Percentiles rank a stretch among this genome's conserved stretches.
Evolutionary conservation across 2,888 invertebrate species (phyloP).

Genomic region (Gibbula magus): DNA sequence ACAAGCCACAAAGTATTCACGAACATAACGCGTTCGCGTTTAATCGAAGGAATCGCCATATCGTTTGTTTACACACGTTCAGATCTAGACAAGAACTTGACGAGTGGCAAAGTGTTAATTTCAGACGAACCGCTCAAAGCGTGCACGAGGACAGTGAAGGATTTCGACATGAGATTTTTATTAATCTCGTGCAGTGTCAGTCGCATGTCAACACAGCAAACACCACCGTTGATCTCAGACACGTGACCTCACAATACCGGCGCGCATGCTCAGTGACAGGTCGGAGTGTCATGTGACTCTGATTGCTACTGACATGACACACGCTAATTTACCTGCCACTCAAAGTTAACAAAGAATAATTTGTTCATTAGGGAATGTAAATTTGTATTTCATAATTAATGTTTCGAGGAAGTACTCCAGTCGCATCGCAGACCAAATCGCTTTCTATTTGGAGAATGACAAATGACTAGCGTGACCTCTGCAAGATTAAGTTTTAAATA

Average conservation of each 20-base stretch:
- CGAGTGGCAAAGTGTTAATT: no score
- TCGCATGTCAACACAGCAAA: background rate
- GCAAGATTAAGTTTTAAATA: no score
- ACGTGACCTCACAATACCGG: background rate
- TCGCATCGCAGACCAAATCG: no score
- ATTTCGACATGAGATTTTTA: background rate
- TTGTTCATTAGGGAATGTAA: background rate
- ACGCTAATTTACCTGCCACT: background rate
- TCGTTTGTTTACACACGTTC: no score
- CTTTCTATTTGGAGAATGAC: no score
- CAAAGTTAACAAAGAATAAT: background rate
- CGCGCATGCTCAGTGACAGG: constrained; percentile 17
- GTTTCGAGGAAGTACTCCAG: background rate
- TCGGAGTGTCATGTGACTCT: background rate
- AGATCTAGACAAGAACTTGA: no score
- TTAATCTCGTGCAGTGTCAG: background rate
- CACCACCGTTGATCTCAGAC: background rate
- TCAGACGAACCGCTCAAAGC: no score
- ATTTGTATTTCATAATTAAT: constrained; percentile 10
- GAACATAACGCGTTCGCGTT: no score
- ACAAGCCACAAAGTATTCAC: no score
- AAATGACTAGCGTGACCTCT: no score
- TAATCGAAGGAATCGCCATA: no score
- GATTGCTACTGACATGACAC: background rate
- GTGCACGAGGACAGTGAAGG: background rate